A percentile compares a stretch with the other conserved stretches of the same genome.
These are phyloP conservation scores for Limnothrissa miodon DNA, from an alignment of 2,113 vertebrate species.

Conservation along the genomic window DNA sequence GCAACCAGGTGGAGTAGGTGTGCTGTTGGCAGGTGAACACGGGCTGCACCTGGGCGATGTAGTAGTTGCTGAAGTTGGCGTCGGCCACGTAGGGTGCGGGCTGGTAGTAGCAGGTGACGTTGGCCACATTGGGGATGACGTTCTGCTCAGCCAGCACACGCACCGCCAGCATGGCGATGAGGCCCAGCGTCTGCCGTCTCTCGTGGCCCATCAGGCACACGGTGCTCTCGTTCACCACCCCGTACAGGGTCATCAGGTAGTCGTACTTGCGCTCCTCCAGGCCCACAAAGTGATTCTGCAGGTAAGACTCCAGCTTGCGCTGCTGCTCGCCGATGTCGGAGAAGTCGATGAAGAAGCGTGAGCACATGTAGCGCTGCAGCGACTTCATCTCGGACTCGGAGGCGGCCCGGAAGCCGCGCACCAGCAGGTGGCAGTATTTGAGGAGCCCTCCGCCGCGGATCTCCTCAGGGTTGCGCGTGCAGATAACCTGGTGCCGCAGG, in stretches of 20 bases:
- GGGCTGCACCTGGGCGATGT: slow-evolving; percentile 96
- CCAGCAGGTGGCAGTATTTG: slow-evolving; percentile 98
- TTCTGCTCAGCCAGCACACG: slow-evolving; percentile 96
- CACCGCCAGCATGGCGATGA: slow-evolving; percentile 97
- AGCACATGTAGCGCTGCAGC: slow-evolving; percentile 99
- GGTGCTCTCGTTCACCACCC: slow-evolving; percentile 97
- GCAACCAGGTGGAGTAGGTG: slow-evolving; percentile 95
- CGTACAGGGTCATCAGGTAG: slow-evolving; percentile 96
- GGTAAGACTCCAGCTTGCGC: slow-evolving; percentile 97
- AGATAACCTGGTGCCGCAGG: slow-evolving; percentile 93
- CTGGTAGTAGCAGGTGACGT: slow-evolving; percentile 99
- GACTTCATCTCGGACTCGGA: slow-evolving; percentile 95
- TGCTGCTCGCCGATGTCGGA: slow-evolving; percentile 96
- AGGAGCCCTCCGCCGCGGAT: slow-evolving; percentile 97
- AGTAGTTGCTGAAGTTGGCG: slow-evolving; percentile 99
- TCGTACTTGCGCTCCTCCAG: slow-evolving; percentile 99
- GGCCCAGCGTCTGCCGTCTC: slow-evolving; percentile 93
- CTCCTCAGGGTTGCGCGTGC: slow-evolving; percentile 96
- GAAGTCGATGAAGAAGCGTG: slow-evolving; percentile 99
- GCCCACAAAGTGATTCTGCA: slow-evolving; percentile 99
- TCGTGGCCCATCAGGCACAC: slow-evolving; percentile 99
- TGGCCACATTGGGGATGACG: slow-evolving; percentile 96
- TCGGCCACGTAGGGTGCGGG: slow-evolving; percentile 97
- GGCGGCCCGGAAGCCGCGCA: slow-evolving; percentile 89
- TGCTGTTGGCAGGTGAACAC: slow-evolving; percentile 95